phyloP scores from a whole-genome alignment of 2,797 vertebrate genomes.

The Crocidura indochinensis region DNA sequence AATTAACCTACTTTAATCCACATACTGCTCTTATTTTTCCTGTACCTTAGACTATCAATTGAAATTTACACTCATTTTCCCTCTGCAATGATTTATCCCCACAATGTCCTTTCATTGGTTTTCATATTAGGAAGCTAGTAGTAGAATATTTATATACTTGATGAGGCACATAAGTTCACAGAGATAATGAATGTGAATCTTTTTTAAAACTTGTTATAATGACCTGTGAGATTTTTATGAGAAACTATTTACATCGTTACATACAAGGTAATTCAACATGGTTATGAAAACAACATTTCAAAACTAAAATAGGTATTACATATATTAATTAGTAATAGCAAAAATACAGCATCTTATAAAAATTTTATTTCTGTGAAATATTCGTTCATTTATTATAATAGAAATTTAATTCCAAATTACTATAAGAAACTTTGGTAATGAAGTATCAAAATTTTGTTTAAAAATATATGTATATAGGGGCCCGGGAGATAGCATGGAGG shows the following conservation, averaged over 20 bases:
- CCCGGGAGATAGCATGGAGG: too few relatives aligned
- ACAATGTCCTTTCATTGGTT: slow-evolving; percentile 3
- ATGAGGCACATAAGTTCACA: not conserved
- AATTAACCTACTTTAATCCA: not conserved
- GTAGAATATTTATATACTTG: not conserved
- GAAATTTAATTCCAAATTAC: too few relatives aligned
- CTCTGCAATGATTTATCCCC: too few relatives aligned
- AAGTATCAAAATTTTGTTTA: too few relatives aligned
- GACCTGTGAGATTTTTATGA: not conserved
- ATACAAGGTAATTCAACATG: not conserved
- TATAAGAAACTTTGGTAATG: too few relatives aligned
- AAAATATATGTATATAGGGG: too few relatives aligned
- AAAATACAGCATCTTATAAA: not conserved
- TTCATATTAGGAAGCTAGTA: not conserved
- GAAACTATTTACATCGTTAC: not conserved
- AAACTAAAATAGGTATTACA: not conserved
- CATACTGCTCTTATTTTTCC: not conserved
- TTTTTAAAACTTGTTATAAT: slow-evolving; percentile 32
- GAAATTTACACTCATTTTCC: not conserved
- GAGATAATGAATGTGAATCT: slow-evolving; percentile 40
- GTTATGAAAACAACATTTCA: not conserved
- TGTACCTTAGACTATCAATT: not conserved
- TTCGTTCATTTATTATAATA: not conserved
- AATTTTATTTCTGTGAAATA: not conserved
- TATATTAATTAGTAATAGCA: not conserved